Evolutionary conservation across 2,113 vertebrate species (phyloP).

Genomic region (Sorex fumeus): DNA sequence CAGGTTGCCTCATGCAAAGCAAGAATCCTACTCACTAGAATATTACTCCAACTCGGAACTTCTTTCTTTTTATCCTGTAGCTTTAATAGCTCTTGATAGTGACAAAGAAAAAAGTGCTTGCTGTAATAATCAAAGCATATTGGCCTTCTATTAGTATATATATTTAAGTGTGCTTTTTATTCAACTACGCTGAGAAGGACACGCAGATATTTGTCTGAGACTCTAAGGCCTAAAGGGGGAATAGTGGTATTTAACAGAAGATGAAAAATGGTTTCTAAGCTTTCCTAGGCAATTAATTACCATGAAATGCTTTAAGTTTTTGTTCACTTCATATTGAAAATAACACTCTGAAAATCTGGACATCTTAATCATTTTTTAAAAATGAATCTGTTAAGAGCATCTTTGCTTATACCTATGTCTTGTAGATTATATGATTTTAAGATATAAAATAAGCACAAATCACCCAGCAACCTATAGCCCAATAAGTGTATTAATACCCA

Average conservation of each 20-base stretch:
- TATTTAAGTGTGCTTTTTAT: neutral
- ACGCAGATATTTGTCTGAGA: neutral
- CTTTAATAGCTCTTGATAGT: no score
- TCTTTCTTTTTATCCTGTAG: no score
- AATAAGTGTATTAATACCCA: neutral
- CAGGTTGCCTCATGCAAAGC: no score
- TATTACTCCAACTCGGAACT: no score
- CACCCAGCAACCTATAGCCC: neutral
- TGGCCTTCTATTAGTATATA: neutral
- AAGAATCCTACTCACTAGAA: no score
- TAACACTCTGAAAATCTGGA: neutral
- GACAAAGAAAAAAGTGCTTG: no score
- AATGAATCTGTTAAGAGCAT: neutral
- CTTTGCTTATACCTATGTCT: neutral
- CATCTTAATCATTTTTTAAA: neutral
- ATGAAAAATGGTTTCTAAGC: neutral
- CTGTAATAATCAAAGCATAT: neutral
- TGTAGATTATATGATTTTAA: neutral
- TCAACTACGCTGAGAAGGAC: neutral
- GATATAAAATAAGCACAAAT: neutral
- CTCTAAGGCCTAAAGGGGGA: neutral
- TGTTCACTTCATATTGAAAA: neutral
- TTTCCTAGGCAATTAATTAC: constrained; percentile 27
- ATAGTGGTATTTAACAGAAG: neutral
- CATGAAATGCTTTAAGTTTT: neutral